A percentile compares a stretch with the other conserved stretches of the same genome.
phyloP scores from a whole-genome alignment of 1,140 invertebrate genomes.

The Drosophila nebulosa region DNA sequence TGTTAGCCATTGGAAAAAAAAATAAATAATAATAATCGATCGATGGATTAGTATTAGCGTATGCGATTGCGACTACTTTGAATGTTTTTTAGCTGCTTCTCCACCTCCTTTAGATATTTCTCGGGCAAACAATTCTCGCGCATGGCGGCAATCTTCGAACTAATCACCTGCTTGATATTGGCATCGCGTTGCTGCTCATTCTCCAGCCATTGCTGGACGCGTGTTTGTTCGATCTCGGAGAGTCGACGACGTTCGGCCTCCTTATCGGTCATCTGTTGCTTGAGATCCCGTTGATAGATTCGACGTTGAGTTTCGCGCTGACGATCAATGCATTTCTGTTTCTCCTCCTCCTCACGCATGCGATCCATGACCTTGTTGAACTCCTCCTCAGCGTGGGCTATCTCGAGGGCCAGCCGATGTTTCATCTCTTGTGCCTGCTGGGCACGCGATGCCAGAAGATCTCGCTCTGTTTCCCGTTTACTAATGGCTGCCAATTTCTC shows the following conservation, averaged over 20 bases:
- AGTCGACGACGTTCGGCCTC: constrained; percentile 83
- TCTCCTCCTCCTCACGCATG: constrained; percentile 81
- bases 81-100: constrained; percentile 78
- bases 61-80: constrained; percentile 54
- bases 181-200: constrained; percentile 83
- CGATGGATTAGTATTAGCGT: constrained; percentile 16
- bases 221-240: constrained; percentile 81
- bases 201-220: constrained; percentile 83
- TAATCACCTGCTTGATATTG: constrained; percentile 83
- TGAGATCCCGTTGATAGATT: constrained; percentile 65
- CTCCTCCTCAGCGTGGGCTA: constrained; percentile 84
- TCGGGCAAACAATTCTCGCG: constrained; percentile 80
- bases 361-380: constrained; percentile 82
- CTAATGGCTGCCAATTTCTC: constrained; percentile 82
- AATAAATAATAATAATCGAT: too few species aligned
- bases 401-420: constrained; percentile 83
- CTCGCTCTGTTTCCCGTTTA: constrained; percentile 81
- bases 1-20: constrained; percentile 3
- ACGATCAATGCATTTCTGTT: constrained; percentile 78
- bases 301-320: constrained; percentile 50
- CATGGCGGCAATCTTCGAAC: constrained; percentile 84
- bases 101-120: constrained; percentile 79
- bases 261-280: constrained; percentile 84
- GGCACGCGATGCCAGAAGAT: constrained; percentile 81
- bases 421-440: constrained; percentile 81